phyloP scores from a whole-genome alignment of 2,113 vertebrate species.

The Steatornis caripensis region DNA sequence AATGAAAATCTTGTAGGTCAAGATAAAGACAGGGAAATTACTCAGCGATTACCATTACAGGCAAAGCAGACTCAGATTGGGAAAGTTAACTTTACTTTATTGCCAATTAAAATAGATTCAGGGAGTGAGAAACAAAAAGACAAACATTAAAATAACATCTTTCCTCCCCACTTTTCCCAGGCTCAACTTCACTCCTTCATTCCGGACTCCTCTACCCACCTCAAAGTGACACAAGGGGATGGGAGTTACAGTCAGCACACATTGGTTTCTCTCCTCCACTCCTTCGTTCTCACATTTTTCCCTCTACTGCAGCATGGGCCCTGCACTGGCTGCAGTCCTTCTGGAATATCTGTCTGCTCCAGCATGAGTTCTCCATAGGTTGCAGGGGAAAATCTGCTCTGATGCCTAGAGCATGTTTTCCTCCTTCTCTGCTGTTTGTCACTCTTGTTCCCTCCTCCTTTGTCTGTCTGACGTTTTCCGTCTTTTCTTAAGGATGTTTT shows the following conservation, averaged over 20 bases:
- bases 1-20: not conserved
- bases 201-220: not conserved
- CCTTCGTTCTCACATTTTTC: not conserved
- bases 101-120: too few relatives aligned
- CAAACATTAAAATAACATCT: not conserved
- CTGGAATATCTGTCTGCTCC: not conserved
- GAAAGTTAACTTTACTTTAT: too few relatives aligned
- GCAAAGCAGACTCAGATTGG: too few relatives aligned
- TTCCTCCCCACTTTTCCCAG: not conserved
- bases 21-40: too few relatives aligned
- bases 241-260: not conserved
- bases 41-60: too few relatives aligned
- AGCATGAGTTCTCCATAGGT: too few relatives aligned
- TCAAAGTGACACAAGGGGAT: accelerated
- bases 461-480: not conserved
- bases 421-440: not conserved
- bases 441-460: not conserved
- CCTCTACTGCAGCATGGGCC: not conserved
- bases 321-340: not conserved
- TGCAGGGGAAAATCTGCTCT: too few relatives aligned
- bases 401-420: not conserved
- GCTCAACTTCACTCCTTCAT: not conserved
- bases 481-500: not conserved
- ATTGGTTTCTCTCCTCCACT: not conserved
- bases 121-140: too few relatives aligned